Percentiles rank a stretch among this genome's conserved stretches.
Evolutionary conservation across 2,797 vertebrate species (phyloP).

Genomic region (Catostomus latipinnis): DNA sequence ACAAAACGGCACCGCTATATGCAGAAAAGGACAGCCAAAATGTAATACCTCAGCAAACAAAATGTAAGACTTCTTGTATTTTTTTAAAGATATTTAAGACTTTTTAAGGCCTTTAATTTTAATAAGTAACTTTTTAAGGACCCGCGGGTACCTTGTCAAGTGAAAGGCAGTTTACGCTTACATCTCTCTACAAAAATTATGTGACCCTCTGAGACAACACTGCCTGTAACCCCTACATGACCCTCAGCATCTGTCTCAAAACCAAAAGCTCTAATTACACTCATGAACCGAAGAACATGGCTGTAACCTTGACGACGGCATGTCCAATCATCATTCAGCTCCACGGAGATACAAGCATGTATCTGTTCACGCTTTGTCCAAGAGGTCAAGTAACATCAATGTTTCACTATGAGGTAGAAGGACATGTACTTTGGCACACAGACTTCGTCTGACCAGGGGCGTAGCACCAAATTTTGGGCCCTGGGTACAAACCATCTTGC

Average conservation of each 20-base stretch:
- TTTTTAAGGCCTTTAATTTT: too few relatives aligned
- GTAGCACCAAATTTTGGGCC: too few relatives aligned
- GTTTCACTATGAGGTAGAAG: neutral
- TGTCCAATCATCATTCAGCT: conserved; percentile 17
- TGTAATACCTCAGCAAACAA: too few relatives aligned
- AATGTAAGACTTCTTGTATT: too few relatives aligned
- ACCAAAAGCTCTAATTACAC: neutral
- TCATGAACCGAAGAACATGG: neutral
- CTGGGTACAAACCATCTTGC: too few relatives aligned
- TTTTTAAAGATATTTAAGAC: too few relatives aligned
- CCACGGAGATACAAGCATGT: too few relatives aligned
- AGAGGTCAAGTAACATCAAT: conserved; percentile 11
- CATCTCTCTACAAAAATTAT: neutral
- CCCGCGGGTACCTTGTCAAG: neutral
- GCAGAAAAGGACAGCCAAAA: neutral
- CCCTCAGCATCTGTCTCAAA: conserved; percentile 8
- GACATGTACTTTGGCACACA: neutral
- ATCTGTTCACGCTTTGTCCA: too few relatives aligned
- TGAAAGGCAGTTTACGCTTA: neutral
- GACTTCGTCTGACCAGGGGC: conserved; percentile 20
- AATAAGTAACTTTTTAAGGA: too few relatives aligned
- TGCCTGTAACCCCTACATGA: conserved; percentile 3
- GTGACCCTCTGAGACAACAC: conserved; percentile 63
- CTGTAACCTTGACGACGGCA: conserved; percentile 37
- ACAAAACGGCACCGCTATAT: neutral